Evolutionary conservation across 2,113 vertebrate genomes (phyloP).

Genomic region (Rousettus leschenaultii): DNA sequence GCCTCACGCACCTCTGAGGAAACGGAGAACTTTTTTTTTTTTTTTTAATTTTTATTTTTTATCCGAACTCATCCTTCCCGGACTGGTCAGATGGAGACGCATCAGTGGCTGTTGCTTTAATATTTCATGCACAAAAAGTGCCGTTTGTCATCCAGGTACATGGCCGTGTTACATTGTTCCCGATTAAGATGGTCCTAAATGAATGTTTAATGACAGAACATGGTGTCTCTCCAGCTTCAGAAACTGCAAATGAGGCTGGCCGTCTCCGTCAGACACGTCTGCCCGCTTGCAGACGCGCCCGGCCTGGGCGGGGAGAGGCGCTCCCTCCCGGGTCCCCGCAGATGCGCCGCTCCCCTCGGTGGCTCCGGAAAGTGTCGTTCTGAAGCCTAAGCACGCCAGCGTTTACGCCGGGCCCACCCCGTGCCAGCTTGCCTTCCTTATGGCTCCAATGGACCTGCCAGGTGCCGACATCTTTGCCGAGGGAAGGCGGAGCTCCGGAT

Average conservation of each 20-base stretch:
- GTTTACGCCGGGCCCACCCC: neutral
- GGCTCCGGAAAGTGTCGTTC: neutral
- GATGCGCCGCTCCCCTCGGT: constrained; percentile 42
- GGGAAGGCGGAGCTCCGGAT: neutral
- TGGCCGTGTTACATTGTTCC: constrained; percentile 3
- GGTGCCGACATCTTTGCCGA: neutral
- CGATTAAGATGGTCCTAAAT: constrained; percentile 45
- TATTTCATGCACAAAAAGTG: constrained; percentile 20
- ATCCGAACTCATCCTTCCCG: neutral
- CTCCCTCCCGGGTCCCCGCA: constrained; percentile 46
- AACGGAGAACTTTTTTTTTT: neutral
- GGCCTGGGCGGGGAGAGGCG: constrained; percentile 12
- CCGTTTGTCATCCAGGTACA: constrained; percentile 38
- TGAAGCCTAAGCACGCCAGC: constrained; percentile 27
- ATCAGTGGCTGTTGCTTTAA: constrained; percentile 35
- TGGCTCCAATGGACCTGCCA: neutral
- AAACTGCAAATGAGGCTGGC: constrained; percentile 50
- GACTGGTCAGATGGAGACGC: neutral
- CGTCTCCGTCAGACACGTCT: constrained; percentile 57
- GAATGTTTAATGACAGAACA: constrained; percentile 68
- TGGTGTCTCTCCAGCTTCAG: constrained; percentile 48
- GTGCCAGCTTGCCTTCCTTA: constrained; percentile 16
- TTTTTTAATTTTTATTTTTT: too few relatives aligned
- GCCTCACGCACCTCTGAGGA: neutral
- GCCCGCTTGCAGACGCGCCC: constrained; percentile 45